A percentile compares a stretch with the other conserved stretches of the same genome.
Conservation (phyloP, 1,140 invertebrate species). For the Leptoteleia sp. region DNA sequence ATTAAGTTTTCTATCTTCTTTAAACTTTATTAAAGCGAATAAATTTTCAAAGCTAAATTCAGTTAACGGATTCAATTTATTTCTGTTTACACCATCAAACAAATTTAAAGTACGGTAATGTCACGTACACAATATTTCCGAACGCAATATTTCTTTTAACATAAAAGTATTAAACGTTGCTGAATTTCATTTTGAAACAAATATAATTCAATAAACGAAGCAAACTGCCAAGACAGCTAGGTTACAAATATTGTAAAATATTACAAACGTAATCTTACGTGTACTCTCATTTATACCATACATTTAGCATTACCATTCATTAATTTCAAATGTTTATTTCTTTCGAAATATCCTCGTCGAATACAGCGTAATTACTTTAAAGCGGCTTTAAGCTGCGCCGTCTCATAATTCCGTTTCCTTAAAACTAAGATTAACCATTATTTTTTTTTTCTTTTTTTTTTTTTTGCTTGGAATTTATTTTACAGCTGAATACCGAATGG, state of each 20-base stretch:
- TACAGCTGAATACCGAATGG: constrained; percentile 93
- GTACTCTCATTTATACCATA: constrained; percentile 1
- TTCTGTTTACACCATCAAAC: not conserved
- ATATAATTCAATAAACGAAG: no score
- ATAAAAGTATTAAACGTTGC: no score
- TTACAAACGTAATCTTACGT: not conserved
- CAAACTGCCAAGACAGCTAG: no score
- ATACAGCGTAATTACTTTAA: constrained; percentile 14
- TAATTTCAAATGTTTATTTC: constrained; percentile 5
- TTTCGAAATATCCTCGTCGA: not conserved
- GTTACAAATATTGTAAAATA: no score
- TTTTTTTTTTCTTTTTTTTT: no score
- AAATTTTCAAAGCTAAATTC: not conserved
- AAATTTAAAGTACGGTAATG: no score
- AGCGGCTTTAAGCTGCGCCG: not conserved
- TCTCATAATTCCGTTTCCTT: not conserved
- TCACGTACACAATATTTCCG: not conserved
- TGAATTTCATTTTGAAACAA: no score
- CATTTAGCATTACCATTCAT: not conserved
- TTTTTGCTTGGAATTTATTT: constrained; percentile 43
- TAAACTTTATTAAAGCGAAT: no score
- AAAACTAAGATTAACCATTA: constrained; percentile 5
- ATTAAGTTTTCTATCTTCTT: no score
- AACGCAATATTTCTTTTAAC: not conserved
- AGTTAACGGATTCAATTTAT: not conserved